phyloP scores from a whole-genome alignment of 2,113 vertebrate species.

The Sylvicapra grimmia region DNA sequence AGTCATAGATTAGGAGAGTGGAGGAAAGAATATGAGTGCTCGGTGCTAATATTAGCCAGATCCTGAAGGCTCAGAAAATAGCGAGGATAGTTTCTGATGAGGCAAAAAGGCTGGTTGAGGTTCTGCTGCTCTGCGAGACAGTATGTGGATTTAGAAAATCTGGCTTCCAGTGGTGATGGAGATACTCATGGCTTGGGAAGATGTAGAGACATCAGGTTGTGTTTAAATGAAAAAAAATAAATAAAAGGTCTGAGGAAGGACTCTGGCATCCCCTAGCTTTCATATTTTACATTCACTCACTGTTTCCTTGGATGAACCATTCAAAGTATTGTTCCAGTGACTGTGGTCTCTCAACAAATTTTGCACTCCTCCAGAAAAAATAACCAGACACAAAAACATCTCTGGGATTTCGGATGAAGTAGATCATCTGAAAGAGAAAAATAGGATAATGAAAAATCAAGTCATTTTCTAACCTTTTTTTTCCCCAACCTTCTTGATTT shows the following conservation, averaged over 20 bases:
- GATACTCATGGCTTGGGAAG: background rate
- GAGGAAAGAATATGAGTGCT: background rate
- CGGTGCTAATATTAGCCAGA: background rate
- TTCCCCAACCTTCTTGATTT: background rate
- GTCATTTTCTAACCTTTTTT: background rate
- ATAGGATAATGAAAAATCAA: background rate
- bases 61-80: background rate
- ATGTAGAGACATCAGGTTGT: fast-evolving
- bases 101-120: no score
- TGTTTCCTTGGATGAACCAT: background rate
- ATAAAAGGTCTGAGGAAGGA: no score
- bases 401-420: conserved; percentile 36
- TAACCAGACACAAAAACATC: conserved; percentile 24
- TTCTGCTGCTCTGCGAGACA: background rate
- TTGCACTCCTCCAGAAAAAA: background rate
- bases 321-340: conserved; percentile 4
- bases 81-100: background rate
- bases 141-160: background rate
- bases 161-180: background rate
- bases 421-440: conserved; percentile 28
- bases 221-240: fast-evolving
- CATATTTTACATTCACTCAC: background rate
- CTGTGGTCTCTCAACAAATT: background rate
- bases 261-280: no score
- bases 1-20: background rate